Evolutionary conservation across 2,888 invertebrate species (phyloP).

Genomic region (Pristionchus mayeri): DNA sequence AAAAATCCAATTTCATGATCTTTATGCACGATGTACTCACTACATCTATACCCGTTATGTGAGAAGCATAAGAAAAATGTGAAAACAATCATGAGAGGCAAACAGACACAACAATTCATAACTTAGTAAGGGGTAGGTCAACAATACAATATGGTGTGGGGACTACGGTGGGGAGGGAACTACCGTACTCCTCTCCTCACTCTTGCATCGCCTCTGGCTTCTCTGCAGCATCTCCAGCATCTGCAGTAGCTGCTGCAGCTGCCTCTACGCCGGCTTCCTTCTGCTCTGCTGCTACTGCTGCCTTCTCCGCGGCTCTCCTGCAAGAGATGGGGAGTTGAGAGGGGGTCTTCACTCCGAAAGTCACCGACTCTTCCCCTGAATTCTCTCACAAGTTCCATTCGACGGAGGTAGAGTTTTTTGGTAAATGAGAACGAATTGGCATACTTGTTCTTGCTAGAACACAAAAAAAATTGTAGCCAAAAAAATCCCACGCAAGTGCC

Average conservation of each 20-base stretch:
- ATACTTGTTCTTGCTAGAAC: too few species aligned
- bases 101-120: neutral
- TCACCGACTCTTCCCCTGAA: neutral
- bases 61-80: neutral
- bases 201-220: neutral
- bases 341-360: neutral
- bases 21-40: neutral
- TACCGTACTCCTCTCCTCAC: slow-evolving; percentile 2
- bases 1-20: neutral
- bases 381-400: neutral
- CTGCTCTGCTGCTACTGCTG: slow-evolving; percentile 48
- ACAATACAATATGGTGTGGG: neutral
- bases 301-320: slow-evolving; percentile 54
- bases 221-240: slow-evolving; percentile 37
- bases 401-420: too few species aligned
- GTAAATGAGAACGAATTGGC: neutral
- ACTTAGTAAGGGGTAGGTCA: neutral
- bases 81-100: neutral
- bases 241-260: slow-evolving; percentile 45
- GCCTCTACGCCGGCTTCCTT: slow-evolving; percentile 29
- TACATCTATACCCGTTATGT: slow-evolving; percentile 7
- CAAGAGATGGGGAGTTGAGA: too few species aligned
- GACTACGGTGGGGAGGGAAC: neutral
- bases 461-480: neutral
- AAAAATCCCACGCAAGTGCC: neutral